Conservation (phyloP, 1,140 invertebrate genomes). For the Zaprionus nigranus region DNA sequence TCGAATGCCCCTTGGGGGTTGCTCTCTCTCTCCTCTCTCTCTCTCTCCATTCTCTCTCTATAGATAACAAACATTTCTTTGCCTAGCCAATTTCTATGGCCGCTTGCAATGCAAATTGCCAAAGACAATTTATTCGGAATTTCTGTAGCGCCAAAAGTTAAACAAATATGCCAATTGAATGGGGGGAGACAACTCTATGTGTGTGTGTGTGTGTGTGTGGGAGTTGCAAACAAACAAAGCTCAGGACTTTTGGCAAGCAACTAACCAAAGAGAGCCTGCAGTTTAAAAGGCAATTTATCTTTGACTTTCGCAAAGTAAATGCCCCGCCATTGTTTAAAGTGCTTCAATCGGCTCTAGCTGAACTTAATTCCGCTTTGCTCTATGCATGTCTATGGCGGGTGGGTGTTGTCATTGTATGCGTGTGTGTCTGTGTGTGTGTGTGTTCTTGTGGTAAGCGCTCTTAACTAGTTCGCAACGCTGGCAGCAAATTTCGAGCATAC, state of each 20-base stretch:
- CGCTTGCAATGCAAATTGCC: slow-evolving; percentile 72
- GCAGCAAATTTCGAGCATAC: slow-evolving; percentile 55
- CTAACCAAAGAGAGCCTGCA: slow-evolving; percentile 67
- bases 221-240: slow-evolving; percentile 66
- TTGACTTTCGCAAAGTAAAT: slow-evolving; percentile 78
- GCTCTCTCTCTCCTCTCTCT: neutral
- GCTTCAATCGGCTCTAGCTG: slow-evolving; percentile 50
- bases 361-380: slow-evolving; percentile 4
- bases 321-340: slow-evolving; percentile 75
- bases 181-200: neutral
- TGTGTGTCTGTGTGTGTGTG: slow-evolving; percentile 40
- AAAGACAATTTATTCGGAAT: slow-evolving; percentile 79
- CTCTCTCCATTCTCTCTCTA: neutral
- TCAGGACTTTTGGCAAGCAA: slow-evolving; percentile 61
- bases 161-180: slow-evolving; percentile 79
- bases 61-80: slow-evolving; percentile 32
- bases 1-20: neutral
- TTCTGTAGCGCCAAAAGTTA: slow-evolving; percentile 71
- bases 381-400: slow-evolving; percentile 3
- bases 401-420: slow-evolving; percentile 35
- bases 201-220: slow-evolving; percentile 16
- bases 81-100: slow-evolving; percentile 21
- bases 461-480: slow-evolving; percentile 64
- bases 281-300: slow-evolving; percentile 82
- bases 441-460: slow-evolving; percentile 46